phyloP scores from a whole-genome alignment of 2,113 vertebrate species.

The Falcunculus frontatus region DNA sequence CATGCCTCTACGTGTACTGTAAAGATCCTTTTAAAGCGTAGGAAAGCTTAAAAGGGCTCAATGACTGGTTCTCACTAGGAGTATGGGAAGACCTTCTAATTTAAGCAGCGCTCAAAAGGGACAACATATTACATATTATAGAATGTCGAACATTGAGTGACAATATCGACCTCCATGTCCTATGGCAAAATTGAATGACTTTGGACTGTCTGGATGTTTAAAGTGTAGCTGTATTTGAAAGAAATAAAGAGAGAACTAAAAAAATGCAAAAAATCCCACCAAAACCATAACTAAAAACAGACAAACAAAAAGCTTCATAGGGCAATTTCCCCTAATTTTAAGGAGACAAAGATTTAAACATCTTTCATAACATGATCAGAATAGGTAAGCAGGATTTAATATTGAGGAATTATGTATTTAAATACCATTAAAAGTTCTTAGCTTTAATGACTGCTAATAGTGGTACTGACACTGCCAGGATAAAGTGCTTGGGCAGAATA shows the following conservation, averaged over 20 bases:
- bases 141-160: not conserved
- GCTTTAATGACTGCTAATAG: not conserved
- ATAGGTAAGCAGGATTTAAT: not conserved
- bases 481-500: not conserved
- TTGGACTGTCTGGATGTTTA: not conserved
- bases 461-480: not conserved
- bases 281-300: not conserved
- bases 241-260: not conserved
- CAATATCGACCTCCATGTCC: not conserved
- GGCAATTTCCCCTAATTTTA: not conserved
- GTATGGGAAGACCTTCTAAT: slow-evolving; percentile 1
- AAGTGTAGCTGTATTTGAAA: not conserved
- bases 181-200: not conserved
- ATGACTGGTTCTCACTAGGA: not conserved
- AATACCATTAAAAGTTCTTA: not conserved
- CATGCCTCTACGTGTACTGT: not conserved
- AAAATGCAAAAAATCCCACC: not conserved
- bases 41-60: not conserved
- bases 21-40: not conserved
- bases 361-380: not conserved
- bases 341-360: not conserved
- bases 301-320: not conserved
- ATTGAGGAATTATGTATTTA: not conserved
- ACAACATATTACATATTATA: not conserved
- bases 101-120: slow-evolving; percentile 7